phyloP scores from a whole-genome alignment of 2,113 vertebrate genomes.

The Halcyon malimbica region DNA sequence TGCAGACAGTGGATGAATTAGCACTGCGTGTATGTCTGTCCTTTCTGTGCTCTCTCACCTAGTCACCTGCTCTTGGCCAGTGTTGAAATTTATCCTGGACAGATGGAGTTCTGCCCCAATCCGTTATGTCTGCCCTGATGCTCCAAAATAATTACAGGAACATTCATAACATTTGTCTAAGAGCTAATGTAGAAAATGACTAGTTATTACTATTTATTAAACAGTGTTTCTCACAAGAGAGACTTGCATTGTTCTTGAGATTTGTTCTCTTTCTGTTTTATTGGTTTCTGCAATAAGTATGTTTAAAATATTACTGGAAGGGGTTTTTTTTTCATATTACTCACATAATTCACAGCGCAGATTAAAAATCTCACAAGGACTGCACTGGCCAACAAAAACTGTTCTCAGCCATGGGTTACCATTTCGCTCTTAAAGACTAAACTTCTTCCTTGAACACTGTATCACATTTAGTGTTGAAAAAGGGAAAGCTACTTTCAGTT shows the following conservation, averaged over 20 bases:
- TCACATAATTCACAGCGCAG: not conserved
- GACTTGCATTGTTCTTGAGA: not conserved
- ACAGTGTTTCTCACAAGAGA: not conserved
- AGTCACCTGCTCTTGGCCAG: not conserved
- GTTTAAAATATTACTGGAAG: slow-evolving; percentile 22
- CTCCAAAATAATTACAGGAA: not conserved
- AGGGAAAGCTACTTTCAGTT: not conserved
- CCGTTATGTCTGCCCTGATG: not conserved
- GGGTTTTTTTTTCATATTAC: not conserved
- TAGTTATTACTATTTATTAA: not conserved
- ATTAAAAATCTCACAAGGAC: not conserved
- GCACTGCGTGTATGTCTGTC: not conserved
- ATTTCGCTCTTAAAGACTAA: not conserved
- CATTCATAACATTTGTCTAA: not conserved
- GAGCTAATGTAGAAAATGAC: not conserved
- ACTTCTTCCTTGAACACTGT: not conserved
- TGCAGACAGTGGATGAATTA: not conserved
- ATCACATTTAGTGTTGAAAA: not conserved
- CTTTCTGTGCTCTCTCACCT: not conserved
- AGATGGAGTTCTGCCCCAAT: not conserved
- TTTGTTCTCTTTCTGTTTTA: not conserved
- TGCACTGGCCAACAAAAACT: not conserved
- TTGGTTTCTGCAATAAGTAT: not conserved
- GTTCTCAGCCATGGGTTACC: not conserved
- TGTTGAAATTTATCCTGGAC: not conserved